Conservation (phyloP, 2,888 invertebrate genomes). For the Chironomus riparius region DNA sequence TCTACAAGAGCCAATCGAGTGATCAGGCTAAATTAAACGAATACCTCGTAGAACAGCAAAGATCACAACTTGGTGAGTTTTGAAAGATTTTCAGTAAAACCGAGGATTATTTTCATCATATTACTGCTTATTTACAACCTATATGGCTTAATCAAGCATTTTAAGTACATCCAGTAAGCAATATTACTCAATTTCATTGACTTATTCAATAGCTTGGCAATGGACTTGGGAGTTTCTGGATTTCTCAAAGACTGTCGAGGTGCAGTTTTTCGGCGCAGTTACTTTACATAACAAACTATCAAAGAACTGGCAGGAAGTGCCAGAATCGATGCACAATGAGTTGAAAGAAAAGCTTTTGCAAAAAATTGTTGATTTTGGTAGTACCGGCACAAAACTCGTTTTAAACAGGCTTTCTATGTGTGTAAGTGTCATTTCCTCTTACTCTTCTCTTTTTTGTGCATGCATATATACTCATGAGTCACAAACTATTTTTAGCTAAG, state of each 20-base stretch:
- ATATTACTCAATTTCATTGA: neutral
- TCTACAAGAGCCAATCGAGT: slow-evolving; percentile 43
- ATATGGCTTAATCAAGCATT: neutral
- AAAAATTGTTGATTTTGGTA: slow-evolving; percentile 62
- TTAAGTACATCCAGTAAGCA: neutral
- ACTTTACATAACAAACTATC: slow-evolving; percentile 82
- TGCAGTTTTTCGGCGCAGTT: slow-evolving; percentile 89
- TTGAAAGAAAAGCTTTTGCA: slow-evolving; percentile 70
- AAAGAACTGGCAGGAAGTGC: slow-evolving; percentile 80
- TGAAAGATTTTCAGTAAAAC: neutral
- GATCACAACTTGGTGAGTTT: neutral
- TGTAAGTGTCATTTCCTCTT: slow-evolving; percentile 44
- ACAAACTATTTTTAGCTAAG: slow-evolving; percentile 56
- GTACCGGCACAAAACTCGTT: slow-evolving; percentile 72
- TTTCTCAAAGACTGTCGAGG: slow-evolving; percentile 58
- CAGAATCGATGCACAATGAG: slow-evolving; percentile 64
- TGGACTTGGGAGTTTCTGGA: slow-evolving; percentile 6
- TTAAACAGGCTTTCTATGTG: slow-evolving; percentile 79
- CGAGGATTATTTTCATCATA: neutral
- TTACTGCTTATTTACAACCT: neutral
- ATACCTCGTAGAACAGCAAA: slow-evolving; percentile 59
- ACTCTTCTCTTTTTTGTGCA: slow-evolving; percentile 3
- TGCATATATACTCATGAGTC: neutral
- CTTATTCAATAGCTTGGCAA: neutral
- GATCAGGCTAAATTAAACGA: slow-evolving; percentile 71